Percentiles rank a stretch among this genome's conserved stretches.
Evolutionary conservation across 1,140 invertebrate genomes (phyloP).

Genomic region (Neelides sp.): DNA sequence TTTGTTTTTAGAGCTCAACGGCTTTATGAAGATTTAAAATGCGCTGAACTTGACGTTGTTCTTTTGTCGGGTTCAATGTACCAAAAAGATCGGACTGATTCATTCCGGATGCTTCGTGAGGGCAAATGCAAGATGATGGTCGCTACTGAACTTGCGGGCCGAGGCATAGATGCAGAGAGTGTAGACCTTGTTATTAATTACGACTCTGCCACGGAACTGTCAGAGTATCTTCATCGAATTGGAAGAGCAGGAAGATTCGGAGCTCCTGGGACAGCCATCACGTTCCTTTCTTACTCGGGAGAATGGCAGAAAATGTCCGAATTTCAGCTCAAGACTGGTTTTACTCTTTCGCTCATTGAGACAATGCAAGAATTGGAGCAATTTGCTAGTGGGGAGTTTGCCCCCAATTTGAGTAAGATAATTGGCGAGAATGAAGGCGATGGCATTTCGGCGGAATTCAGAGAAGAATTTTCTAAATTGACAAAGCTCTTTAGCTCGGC

Average conservation of each 20-base stretch:
- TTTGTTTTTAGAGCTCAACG: slow-evolving; percentile 20
- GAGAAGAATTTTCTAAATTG: too few relatives aligned
- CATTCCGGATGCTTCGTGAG: slow-evolving; percentile 13
- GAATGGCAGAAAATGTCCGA: slow-evolving; percentile 5
- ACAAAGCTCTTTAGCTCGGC: too few relatives aligned
- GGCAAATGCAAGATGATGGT: slow-evolving; percentile 26
- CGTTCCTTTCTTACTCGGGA: slow-evolving; percentile 40
- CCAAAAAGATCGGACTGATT: slow-evolving; percentile 40
- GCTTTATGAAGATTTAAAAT: slow-evolving; percentile 12
- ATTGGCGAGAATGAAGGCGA: background rate
- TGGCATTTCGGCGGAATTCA: too few relatives aligned
- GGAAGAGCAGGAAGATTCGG: slow-evolving; percentile 73
- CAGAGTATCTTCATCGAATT: slow-evolving; percentile 90
- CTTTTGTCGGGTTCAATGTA: slow-evolving; percentile 84
- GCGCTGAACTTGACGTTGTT: slow-evolving; percentile 55
- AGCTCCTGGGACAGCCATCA: slow-evolving; percentile 57
- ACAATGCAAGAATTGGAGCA: slow-evolving; percentile 1
- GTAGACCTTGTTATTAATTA: slow-evolving; percentile 89
- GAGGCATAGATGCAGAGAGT: slow-evolving; percentile 79
- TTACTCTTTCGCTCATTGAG: slow-evolving; percentile 9
- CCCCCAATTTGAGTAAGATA: background rate
- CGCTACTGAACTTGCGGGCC: slow-evolving; percentile 35
- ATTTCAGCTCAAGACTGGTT: slow-evolving; percentile 12
- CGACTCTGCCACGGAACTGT: slow-evolving; percentile 64
- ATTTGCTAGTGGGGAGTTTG: background rate